Percentiles rank a stretch among this genome's conserved stretches.
These are phyloP conservation scores for mouse (Mus musculus) DNA, from an alignment of 2,113 vertebrate species.

Conservation along the genomic window DNA sequence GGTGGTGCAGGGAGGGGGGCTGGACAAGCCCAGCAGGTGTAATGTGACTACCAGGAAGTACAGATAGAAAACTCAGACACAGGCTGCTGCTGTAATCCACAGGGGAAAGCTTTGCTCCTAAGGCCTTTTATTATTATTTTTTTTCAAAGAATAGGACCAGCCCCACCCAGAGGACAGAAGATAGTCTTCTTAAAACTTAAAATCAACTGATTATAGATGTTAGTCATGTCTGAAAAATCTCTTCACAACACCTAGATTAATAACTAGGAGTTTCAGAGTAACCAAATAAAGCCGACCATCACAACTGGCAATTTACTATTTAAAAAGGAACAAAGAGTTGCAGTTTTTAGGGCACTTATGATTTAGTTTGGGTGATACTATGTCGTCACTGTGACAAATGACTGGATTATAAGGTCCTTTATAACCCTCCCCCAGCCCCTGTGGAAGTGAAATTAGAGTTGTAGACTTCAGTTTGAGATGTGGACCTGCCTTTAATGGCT, in stretches of 20 bases:
- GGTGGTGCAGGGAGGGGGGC: too few species aligned
- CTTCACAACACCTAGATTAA: slow-evolving; percentile 1
- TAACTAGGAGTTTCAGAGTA: not conserved
- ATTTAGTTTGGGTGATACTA: not conserved
- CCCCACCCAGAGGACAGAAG: not conserved
- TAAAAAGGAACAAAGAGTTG: not conserved
- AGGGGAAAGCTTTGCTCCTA: not conserved
- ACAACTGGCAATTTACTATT: slow-evolving; percentile 11
- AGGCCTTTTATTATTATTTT: not conserved
- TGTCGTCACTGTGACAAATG: slow-evolving; percentile 5
- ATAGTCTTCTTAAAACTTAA: slow-evolving; percentile 20
- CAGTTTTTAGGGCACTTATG: not conserved
- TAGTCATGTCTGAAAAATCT: not conserved
- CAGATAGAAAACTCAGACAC: not conserved
- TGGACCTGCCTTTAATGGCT: not conserved
- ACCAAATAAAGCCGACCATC: not conserved
- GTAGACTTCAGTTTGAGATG: not conserved
- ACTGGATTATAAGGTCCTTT: slow-evolving; percentile 4
- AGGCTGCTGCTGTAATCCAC: not conserved
- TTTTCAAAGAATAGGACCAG: not conserved
- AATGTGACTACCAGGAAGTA: not conserved
- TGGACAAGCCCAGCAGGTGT: not conserved
- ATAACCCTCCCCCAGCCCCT: not conserved
- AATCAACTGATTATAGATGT: not conserved
- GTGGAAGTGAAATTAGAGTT: not conserved